Evolutionary conservation across 1,140 invertebrate genomes (phyloP).

Genomic region (Phortica variegata): DNA sequence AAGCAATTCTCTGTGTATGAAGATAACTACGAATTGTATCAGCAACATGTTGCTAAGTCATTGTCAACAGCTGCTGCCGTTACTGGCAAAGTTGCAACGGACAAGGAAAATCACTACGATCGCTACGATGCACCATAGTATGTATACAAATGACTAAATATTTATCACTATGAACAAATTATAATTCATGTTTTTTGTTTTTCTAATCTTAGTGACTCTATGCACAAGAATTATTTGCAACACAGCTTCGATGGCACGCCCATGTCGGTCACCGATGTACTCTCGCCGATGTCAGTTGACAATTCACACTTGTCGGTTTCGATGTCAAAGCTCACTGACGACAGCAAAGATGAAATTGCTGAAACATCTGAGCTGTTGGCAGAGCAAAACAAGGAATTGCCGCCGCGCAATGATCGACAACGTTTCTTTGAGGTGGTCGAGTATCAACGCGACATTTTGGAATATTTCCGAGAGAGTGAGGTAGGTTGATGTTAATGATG

Average conservation of each 20-base stretch:
- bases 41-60: slow-evolving; percentile 3
- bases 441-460: slow-evolving; percentile 76
- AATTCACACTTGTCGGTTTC: slow-evolving; percentile 23
- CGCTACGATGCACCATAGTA: no score
- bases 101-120: slow-evolving; percentile 35
- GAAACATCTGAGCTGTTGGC: neutral
- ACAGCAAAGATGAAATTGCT: slow-evolving; percentile 11
- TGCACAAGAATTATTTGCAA: slow-evolving; percentile 10
- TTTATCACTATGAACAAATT: slow-evolving; percentile 6
- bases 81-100: neutral
- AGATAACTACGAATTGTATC: slow-evolving; percentile 58
- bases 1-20: slow-evolving; percentile 73
- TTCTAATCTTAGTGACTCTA: slow-evolving; percentile 7
- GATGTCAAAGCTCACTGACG: slow-evolving; percentile 17
- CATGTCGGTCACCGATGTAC: slow-evolving; percentile 55
- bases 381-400: slow-evolving; percentile 14
- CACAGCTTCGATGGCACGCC: slow-evolving; percentile 36
- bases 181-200: neutral
- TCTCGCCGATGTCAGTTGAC: slow-evolving; percentile 52
- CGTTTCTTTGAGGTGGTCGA: slow-evolving; percentile 67
- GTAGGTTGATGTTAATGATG: slow-evolving; percentile 58
- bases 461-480: slow-evolving; percentile 73
- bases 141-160: neutral
- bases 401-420: slow-evolving; percentile 49
- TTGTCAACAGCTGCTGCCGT: neutral